Evolutionary conservation across 2,888 invertebrate species (phyloP).

Genomic region (Epirrhoe alternata): DNA sequence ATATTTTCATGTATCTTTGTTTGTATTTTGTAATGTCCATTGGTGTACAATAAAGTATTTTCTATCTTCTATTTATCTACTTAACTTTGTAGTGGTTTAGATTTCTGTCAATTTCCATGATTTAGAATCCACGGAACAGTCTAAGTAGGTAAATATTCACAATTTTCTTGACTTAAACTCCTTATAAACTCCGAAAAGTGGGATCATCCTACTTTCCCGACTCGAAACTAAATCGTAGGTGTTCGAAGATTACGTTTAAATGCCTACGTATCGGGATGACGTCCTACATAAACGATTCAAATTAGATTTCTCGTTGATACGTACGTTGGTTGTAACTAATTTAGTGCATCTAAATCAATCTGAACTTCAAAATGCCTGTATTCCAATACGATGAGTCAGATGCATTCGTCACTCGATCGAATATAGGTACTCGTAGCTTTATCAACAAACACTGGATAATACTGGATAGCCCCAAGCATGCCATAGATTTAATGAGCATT

Average conservation of each 20-base stretch:
- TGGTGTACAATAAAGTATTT: too few species aligned
- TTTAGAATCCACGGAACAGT: too few species aligned
- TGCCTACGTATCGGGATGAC: background rate
- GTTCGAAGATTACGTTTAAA: background rate
- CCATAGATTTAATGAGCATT: background rate
- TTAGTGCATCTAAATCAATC: conserved; percentile 19
- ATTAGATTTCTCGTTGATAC: conserved; percentile 11
- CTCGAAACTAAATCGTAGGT: background rate
- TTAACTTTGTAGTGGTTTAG: too few species aligned
- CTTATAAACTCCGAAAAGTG: too few species aligned
- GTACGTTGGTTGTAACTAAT: conserved; percentile 8
- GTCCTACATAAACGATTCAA: conserved; percentile 2
- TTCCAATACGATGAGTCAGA: conserved; percentile 44
- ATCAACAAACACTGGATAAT: conserved; percentile 1
- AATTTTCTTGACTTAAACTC: too few species aligned
- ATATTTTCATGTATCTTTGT: too few species aligned
- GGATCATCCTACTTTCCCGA: too few species aligned
- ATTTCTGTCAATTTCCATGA: too few species aligned
- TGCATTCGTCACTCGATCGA: conserved; percentile 40
- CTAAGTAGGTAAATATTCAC: too few species aligned
- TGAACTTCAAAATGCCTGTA: conserved; percentile 39
- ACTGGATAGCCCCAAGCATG: background rate
- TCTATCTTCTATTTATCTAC: too few species aligned
- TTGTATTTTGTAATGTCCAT: too few species aligned
- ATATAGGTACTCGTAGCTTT: conserved; percentile 15